Conservation (phyloP, 2,113 vertebrate species). For the Climacteris rufus region DNA sequence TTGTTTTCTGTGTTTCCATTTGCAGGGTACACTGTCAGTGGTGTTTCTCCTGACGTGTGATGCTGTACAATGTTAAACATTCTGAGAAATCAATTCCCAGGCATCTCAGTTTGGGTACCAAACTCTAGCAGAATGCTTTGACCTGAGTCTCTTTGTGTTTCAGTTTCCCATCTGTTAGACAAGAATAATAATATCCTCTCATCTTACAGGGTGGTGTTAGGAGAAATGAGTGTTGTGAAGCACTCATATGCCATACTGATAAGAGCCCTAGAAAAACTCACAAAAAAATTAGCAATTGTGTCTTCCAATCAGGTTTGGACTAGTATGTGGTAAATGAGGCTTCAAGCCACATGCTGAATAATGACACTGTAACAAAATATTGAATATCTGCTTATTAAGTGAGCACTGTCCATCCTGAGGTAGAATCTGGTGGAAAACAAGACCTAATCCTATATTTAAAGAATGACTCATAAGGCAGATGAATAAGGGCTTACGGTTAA, state of each 20-base stretch:
- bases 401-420: neutral
- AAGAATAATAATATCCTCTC: slow-evolving; percentile 33
- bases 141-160: slow-evolving; percentile 46
- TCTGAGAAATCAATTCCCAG: slow-evolving; percentile 22
- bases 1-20: neutral
- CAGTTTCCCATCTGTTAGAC: slow-evolving; percentile 50
- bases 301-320: neutral
- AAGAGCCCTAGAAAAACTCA: slow-evolving; percentile 4
- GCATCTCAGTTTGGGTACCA: slow-evolving; percentile 2
- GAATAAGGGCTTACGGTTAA: neutral
- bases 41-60: neutral
- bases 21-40: neutral
- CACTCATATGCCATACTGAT: slow-evolving; percentile 1
- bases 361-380: neutral
- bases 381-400: slow-evolving; percentile 27
- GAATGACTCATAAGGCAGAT: neutral
- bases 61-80: neutral
- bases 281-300: neutral
- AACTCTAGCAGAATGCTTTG: slow-evolving; percentile 11
- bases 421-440: neutral
- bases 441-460: neutral
- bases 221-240: neutral
- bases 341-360: neutral
- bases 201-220: neutral
- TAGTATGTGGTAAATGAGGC: neutral